These are phyloP conservation scores for Steatocranus sp. DNA, from an alignment of 2,797 vertebrate genomes.

Conservation along the genomic window DNA sequence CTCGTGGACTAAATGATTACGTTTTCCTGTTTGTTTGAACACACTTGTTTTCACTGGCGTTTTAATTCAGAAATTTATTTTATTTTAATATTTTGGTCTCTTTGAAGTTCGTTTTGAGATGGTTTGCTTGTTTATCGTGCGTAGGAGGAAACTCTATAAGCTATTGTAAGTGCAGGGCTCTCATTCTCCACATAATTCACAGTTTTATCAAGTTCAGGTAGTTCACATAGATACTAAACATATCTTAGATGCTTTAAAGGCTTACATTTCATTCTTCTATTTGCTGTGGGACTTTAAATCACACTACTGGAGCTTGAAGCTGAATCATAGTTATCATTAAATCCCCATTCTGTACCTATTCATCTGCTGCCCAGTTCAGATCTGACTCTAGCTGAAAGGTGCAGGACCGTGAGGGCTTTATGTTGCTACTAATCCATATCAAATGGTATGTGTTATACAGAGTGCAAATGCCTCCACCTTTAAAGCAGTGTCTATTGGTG, in stretches of 20 bases:
- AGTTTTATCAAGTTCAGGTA: not conserved
- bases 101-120: not conserved
- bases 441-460: conserved; percentile 32
- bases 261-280: not conserved
- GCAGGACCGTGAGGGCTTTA: not conserved
- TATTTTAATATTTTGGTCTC: not conserved
- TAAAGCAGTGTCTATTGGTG: not conserved
- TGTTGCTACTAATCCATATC: conserved; percentile 8
- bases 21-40: conserved; percentile 11
- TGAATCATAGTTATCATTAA: conserved; percentile 23
- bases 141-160: not conserved
- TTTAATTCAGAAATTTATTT: not conserved
- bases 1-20: conserved; percentile 19
- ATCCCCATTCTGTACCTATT: not conserved
- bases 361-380: conserved; percentile 10
- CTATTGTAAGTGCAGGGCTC: not conserved
- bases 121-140: not conserved
- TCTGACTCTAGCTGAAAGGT: conserved; percentile 11
- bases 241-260: not conserved
- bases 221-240: not conserved
- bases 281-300: not conserved
- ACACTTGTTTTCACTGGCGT: not conserved
- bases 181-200: not conserved
- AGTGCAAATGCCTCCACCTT: not conserved
- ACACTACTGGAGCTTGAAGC: not conserved